Percentiles rank a stretch among this genome's conserved stretches.
Conservation (phyloP, 2,888 invertebrate species). For the Eupithecia tripunctaria region DNA sequence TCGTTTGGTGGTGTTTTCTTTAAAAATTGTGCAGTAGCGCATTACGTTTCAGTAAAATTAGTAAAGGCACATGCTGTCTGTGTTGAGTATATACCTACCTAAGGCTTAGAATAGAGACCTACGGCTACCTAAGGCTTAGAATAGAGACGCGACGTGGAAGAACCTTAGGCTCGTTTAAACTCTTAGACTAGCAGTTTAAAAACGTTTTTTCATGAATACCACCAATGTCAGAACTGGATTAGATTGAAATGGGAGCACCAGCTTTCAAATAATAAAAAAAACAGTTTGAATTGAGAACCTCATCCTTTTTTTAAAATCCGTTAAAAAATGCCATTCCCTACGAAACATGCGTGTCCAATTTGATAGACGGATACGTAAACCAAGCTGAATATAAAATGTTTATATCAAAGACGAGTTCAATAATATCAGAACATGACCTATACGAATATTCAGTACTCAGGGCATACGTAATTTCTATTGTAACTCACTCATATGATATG, state of each 20-base stretch:
- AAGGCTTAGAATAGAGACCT: neutral
- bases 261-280: too few species aligned
- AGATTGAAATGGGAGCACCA: too few species aligned
- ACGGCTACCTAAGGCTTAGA: neutral
- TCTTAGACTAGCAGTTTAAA: too few species aligned
- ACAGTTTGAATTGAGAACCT: too few species aligned
- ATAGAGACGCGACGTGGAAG: neutral
- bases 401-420: slow-evolving; percentile 6
- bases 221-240: too few species aligned
- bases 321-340: too few species aligned
- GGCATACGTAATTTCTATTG: slow-evolving; percentile 25
- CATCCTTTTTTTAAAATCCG: too few species aligned
- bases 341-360: neutral
- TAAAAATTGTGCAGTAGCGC: neutral
- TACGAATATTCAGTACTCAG: slow-evolving; percentile 16
- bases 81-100: neutral
- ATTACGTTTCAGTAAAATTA: neutral
- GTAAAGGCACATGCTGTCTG: neutral
- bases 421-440: slow-evolving; percentile 7
- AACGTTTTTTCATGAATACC: too few species aligned
- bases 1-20: neutral
- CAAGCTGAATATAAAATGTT: slow-evolving; percentile 8
- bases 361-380: neutral
- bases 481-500: slow-evolving; percentile 23
- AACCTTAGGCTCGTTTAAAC: neutral